phyloP scores from a whole-genome alignment of 2,888 invertebrate genomes.

The Ophonus ardosiacus region DNA sequence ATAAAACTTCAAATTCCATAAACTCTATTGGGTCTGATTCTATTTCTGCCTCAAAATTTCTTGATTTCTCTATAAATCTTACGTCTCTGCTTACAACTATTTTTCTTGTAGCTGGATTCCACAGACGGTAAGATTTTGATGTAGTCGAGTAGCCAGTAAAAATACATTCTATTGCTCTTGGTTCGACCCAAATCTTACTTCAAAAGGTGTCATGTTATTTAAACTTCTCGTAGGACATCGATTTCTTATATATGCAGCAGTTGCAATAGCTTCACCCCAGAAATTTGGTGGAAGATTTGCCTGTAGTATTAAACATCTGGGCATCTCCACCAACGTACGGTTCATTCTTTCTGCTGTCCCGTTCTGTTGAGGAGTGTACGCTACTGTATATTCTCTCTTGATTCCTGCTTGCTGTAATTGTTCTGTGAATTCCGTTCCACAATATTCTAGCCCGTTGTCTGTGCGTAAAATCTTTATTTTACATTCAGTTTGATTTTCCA shows the following conservation, averaged over 20 bases:
- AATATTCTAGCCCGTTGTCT: too few species aligned
- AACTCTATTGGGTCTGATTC: neutral
- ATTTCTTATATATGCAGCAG: slow-evolving; percentile 70
- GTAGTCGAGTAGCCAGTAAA: too few species aligned
- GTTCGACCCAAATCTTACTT: slow-evolving; percentile 55
- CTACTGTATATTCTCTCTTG: slow-evolving; percentile 27
- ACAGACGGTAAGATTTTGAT: too few species aligned
- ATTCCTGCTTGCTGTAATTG: slow-evolving; percentile 65
- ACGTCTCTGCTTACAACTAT: too few species aligned
- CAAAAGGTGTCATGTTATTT: slow-evolving; percentile 61
- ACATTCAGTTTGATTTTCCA: slow-evolving; percentile 60
- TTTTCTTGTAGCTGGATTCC: too few species aligned
- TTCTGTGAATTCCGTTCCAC: slow-evolving; percentile 62
- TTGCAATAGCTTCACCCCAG: slow-evolving; percentile 71
- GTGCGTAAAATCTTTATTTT: slow-evolving; percentile 63
- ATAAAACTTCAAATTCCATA: neutral
- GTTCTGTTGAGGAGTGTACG: slow-evolving; percentile 61
- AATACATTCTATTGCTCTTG: too few species aligned
- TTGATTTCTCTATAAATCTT: too few species aligned
- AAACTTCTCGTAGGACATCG: slow-evolving; percentile 68
- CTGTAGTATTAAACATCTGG: slow-evolving; percentile 69
- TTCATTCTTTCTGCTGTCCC: slow-evolving; percentile 48
- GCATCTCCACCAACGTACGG: slow-evolving; percentile 69
- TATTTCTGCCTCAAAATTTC: too few species aligned
- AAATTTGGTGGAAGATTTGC: slow-evolving; percentile 67